Conservation (phyloP, 2,113 vertebrate species). For the Sceloporus tristichus region DNA sequence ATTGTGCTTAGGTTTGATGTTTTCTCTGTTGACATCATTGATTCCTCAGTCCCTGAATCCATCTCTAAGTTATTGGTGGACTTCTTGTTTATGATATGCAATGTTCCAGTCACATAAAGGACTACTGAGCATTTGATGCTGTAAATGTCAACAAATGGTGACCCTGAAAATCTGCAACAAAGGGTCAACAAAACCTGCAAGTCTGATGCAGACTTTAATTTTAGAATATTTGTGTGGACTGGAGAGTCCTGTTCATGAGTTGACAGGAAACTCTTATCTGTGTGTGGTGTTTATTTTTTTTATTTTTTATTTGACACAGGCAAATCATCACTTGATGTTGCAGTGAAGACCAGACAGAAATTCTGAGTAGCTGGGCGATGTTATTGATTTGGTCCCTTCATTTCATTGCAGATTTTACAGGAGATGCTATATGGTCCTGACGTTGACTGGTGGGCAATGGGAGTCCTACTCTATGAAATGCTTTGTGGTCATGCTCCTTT, state of each 20-base stretch:
- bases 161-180: too few relatives aligned
- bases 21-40: too few relatives aligned
- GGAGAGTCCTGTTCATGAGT: neutral
- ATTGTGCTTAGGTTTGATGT: too few relatives aligned
- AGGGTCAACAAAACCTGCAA: neutral
- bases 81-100: neutral
- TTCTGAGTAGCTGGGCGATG: neutral
- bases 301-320: neutral
- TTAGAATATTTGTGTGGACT: neutral
- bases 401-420: constrained; percentile 88
- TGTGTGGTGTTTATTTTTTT: too few relatives aligned
- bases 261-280: neutral
- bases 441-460: constrained; percentile 98
- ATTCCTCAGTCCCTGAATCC: too few relatives aligned
- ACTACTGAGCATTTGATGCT: neutral
- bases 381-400: neutral
- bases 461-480: constrained; percentile 97
- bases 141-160: too few relatives aligned
- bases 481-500: constrained; percentile 95
- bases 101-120: too few relatives aligned
- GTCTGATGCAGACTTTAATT: neutral
- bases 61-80: neutral
- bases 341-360: neutral
- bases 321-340: neutral
- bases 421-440: constrained; percentile 97